Evolutionary conservation across 2,888 invertebrate species (phyloP).

Genomic region (Rhyacophila evoluta): DNA sequence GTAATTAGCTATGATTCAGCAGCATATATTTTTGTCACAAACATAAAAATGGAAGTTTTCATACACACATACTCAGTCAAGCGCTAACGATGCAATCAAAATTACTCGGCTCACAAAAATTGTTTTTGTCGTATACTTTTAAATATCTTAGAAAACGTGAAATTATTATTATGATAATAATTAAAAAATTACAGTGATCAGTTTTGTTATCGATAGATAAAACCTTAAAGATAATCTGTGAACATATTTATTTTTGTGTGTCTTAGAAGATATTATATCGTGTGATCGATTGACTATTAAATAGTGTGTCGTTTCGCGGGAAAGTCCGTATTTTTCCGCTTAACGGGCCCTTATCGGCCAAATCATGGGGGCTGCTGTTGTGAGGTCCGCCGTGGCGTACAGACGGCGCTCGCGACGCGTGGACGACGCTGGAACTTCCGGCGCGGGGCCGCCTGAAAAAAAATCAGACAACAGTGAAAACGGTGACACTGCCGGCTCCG

Average conservation of each 20-base stretch:
- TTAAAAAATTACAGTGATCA: neutral
- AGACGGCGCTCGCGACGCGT: constrained; percentile 30
- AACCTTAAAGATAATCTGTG: neutral
- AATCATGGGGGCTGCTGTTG: constrained; percentile 51
- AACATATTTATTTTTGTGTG: neutral
- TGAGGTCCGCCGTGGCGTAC: constrained; percentile 47
- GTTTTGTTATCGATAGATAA: neutral
- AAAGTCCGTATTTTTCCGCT: neutral
- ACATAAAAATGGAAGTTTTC: neutral
- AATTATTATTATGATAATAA: neutral
- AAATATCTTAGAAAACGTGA: neutral
- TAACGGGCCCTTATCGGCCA: neutral
- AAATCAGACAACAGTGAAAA: constrained; percentile 15
- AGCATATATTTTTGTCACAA: neutral
- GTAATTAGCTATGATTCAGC: neutral
- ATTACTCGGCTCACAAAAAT: neutral
- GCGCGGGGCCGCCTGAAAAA: constrained; percentile 11
- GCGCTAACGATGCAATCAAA: neutral
- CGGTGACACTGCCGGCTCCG: neutral
- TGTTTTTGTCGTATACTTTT: neutral
- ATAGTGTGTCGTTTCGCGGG: neutral
- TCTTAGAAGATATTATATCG: neutral
- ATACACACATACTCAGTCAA: neutral
- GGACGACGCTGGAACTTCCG: neutral
- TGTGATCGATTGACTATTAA: neutral